Conservation (phyloP, 2,113 vertebrate species). For the Rhabdornis inornatus region DNA sequence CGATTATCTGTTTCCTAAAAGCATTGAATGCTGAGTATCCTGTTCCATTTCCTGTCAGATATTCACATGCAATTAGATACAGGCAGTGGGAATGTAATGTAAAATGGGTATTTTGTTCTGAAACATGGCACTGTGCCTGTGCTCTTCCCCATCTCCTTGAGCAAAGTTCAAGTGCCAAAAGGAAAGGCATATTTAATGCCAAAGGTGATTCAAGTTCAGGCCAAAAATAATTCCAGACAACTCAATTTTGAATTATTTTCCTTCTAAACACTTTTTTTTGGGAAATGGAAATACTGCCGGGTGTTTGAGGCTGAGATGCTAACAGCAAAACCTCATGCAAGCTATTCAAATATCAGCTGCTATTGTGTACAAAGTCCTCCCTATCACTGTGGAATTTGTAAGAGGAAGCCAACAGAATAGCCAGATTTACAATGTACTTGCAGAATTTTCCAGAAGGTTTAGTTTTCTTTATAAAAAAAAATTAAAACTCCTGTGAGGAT, state of each 20-base stretch:
- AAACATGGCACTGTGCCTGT: constrained; percentile 33
- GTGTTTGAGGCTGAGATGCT: constrained; percentile 24
- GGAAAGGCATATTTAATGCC: constrained; percentile 50
- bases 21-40: constrained; percentile 37
- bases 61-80: constrained; percentile 51
- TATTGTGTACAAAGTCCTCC: constrained; percentile 5
- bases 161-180: constrained; percentile 49
- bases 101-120: constrained; percentile 60
- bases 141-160: constrained; percentile 46
- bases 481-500: not conserved
- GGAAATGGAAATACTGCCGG: not conserved
- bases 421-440: not conserved
- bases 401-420: not conserved
- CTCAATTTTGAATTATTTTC: constrained; percentile 39
- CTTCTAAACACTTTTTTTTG: not conserved
- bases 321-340: constrained; percentile 4
- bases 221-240: constrained; percentile 65
- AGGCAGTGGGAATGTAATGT: constrained; percentile 34
- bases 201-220: constrained; percentile 59
- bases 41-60: constrained; percentile 62
- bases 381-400: constrained; percentile 22
- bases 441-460: constrained; percentile 1
- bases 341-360: constrained; percentile 26
- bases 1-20: constrained; percentile 42
- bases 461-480: not conserved